Evolutionary conservation across 2,113 vertebrate genomes (phyloP).

Genomic region (Spheniscus mendiculus): DNA sequence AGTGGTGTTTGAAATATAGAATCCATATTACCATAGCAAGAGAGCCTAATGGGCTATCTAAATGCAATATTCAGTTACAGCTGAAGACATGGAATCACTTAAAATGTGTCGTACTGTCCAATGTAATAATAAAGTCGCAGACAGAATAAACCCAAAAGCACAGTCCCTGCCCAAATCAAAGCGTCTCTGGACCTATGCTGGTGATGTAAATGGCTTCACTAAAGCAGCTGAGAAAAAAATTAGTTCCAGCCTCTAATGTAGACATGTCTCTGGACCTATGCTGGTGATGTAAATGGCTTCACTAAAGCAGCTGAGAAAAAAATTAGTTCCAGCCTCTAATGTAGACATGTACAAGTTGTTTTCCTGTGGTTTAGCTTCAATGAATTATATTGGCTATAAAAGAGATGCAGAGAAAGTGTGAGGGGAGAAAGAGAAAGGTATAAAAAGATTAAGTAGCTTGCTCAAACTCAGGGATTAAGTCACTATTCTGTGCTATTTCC

Average conservation of each 20-base stretch:
- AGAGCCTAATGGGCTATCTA: background rate
- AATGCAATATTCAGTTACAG: background rate
- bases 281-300: background rate
- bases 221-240: background rate
- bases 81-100: conserved; percentile 11
- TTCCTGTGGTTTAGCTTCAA: background rate
- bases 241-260: background rate
- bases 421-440: background rate
- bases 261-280: background rate
- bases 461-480: background rate
- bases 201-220: background rate
- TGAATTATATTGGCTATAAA: background rate
- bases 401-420: background rate
- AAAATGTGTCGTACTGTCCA: background rate
- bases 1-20: conserved; percentile 29
- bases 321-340: background rate
- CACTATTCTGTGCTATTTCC: background rate
- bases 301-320: background rate
- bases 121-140: background rate
- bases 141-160: background rate
- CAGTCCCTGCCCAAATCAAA: background rate
- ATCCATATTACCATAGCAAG: background rate
- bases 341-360: background rate
- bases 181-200: background rate
- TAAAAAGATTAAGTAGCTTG: background rate